Evolutionary conservation across 2,113 vertebrate genomes (phyloP).

Genomic region (Cathartes aura): DNA sequence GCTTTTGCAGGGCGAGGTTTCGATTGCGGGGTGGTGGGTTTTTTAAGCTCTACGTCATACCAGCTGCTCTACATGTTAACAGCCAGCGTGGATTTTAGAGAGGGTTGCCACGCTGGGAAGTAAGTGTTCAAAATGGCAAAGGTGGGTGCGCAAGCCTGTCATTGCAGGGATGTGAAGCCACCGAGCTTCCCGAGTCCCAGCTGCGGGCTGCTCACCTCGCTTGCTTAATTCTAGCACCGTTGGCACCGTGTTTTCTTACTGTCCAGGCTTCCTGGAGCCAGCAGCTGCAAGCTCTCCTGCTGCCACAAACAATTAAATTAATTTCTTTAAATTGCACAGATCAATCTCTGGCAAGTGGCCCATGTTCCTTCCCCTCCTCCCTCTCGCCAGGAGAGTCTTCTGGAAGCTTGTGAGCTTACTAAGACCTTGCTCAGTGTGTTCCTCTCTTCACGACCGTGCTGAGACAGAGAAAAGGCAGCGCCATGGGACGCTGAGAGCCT

Average conservation of each 20-base stretch:
- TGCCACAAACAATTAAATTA: constrained; percentile 27
- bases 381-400: not conserved
- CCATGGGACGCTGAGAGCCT: not conserved
- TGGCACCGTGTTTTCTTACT: not conserved
- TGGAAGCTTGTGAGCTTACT: not conserved
- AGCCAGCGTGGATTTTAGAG: not conserved
- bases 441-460: not conserved
- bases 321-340: constrained; percentile 26
- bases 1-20: not conserved
- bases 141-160: not conserved
- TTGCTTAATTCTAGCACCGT: not conserved
- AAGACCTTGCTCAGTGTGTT: not conserved
- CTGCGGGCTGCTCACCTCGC: not conserved
- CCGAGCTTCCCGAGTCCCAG: accelerated
- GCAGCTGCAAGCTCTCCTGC: constrained; percentile 31
- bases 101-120: not conserved
- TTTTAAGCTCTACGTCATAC: accelerated
- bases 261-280: constrained; percentile 17
- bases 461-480: not conserved
- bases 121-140: not conserved
- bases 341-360: not conserved
- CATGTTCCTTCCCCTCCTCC: not conserved
- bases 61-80: not conserved
- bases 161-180: not conserved
- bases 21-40: not conserved